Evolutionary conservation across 2,113 vertebrate species (phyloP), one percentile per base, ranked within the genome.

Genomic region (Tor tambroides): DNA sequence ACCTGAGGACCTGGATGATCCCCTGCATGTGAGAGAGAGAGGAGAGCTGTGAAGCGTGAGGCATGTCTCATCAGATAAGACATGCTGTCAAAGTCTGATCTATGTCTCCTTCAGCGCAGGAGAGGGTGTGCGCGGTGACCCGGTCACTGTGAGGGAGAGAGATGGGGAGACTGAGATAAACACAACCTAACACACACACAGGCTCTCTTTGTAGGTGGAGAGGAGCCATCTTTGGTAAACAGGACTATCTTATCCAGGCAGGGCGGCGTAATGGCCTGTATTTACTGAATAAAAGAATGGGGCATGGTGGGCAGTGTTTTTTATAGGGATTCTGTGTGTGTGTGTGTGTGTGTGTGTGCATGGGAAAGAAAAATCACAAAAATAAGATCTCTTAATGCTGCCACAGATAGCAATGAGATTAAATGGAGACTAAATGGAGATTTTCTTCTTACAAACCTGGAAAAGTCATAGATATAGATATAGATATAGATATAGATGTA

Each of bases 21-120:
- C 41, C 32, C 54, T 83, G 9, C 11, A 23, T 49, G 84, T 85
- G 87, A 26, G 79, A 43, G 41, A 80, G 67, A 56, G 41, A 30
- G 87, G 67, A 85, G 78, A 81, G 87, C 91, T 89, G 85, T 89
- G 88, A 91, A 91, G 88, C 89, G n/a, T 87, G 87, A 89, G 89
- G 71, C 17, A 85, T 8, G 77, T 83, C 87, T 89, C 78, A 91
- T 92, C 88, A 85, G 90, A 92, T 92, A 90, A 92, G 91, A 90
- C 80, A 83, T 85, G 86, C 72, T 87, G 85, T 87, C 90, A 90
- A 86, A 83, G 49, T 74, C 85, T 90, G 86, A 88, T 90, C 80
- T 89, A 43, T 86, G 80, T 89, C 83, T 89, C 84, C 71, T 71
- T 43, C 51, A 72, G 85, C 79, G 54, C 0, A 71, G 72, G 77